These are phyloP conservation scores for Drosophila serrata DNA, from an alignment of 1,140 invertebrate genomes.

Conservation along the genomic window DNA sequence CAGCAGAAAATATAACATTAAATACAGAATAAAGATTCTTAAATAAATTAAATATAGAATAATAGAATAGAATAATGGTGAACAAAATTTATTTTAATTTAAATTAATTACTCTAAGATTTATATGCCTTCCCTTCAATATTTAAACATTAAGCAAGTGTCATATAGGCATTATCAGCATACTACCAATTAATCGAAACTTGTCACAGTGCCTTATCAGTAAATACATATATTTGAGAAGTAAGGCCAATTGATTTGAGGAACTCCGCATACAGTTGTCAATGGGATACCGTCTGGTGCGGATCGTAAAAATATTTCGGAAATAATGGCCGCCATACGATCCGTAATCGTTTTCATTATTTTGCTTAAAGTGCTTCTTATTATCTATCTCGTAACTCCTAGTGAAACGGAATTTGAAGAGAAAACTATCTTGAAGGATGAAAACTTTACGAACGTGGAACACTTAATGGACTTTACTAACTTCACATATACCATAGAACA, in stretches of 20 bases:
- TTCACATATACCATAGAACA: conserved; percentile 87
- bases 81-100: neutral
- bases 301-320: neutral
- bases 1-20: no score
- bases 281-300: neutral
- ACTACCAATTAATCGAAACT: neutral
- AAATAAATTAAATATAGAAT: neutral
- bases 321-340: conserved; percentile 4
- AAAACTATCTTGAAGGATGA: fast-evolving
- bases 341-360: neutral
- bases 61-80: fast-evolving
- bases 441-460: conserved; percentile 31
- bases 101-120: neutral
- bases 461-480: conserved; percentile 86
- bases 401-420: neutral
- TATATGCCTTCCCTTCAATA: neutral
- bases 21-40: no score
- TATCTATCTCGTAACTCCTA: conserved; percentile 3
- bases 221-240: conserved; percentile 1
- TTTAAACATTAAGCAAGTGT: neutral
- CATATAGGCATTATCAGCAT: neutral
- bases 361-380: conserved; percentile 12
- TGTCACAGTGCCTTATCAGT: neutral
- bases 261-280: neutral
- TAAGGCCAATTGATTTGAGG: neutral